A percentile compares a stretch with the other conserved stretches of the same genome.
phyloP scores from a whole-genome alignment of 2,797 vertebrate species.

The Gobio occitaniae region DNA sequence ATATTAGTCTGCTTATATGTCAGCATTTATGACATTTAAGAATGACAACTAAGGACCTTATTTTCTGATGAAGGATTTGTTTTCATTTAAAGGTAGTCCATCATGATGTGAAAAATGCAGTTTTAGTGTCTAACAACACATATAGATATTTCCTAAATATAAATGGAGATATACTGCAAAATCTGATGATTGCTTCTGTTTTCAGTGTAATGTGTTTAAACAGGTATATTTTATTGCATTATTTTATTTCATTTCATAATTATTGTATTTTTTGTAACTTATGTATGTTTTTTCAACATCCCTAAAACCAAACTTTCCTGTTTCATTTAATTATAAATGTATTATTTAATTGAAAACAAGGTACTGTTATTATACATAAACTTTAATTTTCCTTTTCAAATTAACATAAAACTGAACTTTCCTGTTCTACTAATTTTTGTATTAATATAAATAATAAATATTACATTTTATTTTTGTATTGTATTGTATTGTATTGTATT shows the following conservation, averaged over 20 bases:
- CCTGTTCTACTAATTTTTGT: neutral
- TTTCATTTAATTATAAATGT: no score
- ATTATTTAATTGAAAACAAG: no score
- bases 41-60: neutral
- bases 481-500: neutral
- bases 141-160: neutral
- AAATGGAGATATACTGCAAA: neutral
- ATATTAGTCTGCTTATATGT: neutral
- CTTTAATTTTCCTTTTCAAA: neutral
- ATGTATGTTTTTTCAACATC: neutral
- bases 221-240: neutral
- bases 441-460: neutral
- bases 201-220: neutral
- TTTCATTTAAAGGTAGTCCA: neutral
- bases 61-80: neutral
- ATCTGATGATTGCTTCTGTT: neutral
- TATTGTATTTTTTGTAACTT: neutral
- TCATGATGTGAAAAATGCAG: neutral
- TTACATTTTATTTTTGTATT: neutral
- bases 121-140: neutral
- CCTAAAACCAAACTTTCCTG: neutral
- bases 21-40: neutral
- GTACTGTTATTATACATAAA: no score
- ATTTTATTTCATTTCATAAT: neutral
- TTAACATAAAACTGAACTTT: neutral